Evolutionary conservation across 2,888 invertebrate genomes (phyloP).

Genomic region (Orthonevra nobilis): DNA sequence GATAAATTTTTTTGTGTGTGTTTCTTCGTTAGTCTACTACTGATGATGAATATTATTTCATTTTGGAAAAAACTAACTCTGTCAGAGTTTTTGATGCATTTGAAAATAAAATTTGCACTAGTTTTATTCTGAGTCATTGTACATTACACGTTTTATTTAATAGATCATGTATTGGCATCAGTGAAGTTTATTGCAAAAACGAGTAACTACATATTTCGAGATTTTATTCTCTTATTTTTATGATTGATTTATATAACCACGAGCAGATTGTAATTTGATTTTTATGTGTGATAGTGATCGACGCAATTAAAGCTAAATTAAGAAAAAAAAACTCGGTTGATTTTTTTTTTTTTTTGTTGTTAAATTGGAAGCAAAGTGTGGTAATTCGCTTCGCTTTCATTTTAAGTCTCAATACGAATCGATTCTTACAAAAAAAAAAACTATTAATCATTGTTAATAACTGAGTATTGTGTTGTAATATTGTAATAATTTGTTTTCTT

Average conservation of each 20-base stretch:
- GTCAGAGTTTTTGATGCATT: too few species aligned
- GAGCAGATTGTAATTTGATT: neutral
- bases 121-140: too few species aligned
- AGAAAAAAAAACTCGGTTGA: slow-evolving; percentile 4
- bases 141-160: too few species aligned
- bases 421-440: too few species aligned
- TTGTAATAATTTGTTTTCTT: slow-evolving; percentile 20
- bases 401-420: slow-evolving; percentile 23
- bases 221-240: slow-evolving; percentile 18
- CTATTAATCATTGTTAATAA: slow-evolving; percentile 18
- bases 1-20: too few species aligned
- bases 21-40: too few species aligned
- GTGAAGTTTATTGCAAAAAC: too few species aligned
- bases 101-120: too few species aligned
- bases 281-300: slow-evolving; percentile 4
- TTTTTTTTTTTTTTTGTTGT: neutral
- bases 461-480: slow-evolving; percentile 4
- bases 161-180: too few species aligned
- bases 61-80: too few species aligned
- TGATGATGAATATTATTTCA: too few species aligned
- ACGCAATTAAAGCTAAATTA: slow-evolving; percentile 37
- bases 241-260: slow-evolving; percentile 6
- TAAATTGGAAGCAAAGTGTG: slow-evolving; percentile 43
- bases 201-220: too few species aligned
- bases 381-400: slow-evolving; percentile 43